A percentile compares a stretch with the other conserved stretches of the same genome.
phyloP scores from a whole-genome alignment of 2,797 vertebrate genomes.

The Melanogrammus aeglefinus region DNA sequence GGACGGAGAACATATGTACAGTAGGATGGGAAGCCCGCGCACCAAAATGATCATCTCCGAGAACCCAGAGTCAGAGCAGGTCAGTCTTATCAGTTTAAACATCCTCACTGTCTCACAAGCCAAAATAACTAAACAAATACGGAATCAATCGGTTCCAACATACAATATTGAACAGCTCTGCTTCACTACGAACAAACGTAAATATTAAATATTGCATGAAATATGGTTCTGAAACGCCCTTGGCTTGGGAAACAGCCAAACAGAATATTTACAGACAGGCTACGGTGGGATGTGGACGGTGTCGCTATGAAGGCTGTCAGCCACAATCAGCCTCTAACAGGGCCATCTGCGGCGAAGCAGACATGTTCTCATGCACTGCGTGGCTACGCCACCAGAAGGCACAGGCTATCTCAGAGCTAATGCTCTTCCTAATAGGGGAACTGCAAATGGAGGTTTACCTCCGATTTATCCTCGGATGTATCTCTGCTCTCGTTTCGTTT shows the following conservation, averaged over 20 bases:
- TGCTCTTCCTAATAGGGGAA: background rate
- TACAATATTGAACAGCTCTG: no score
- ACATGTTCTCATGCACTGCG: background rate
- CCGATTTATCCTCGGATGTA: background rate
- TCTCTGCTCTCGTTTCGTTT: no score
- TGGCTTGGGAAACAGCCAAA: no score
- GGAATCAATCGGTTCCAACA: background rate
- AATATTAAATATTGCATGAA: no score
- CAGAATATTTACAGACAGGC: no score
- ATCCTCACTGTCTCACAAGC: background rate
- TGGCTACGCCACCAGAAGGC: background rate
- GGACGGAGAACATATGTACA: constrained; percentile 57
- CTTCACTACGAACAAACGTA: no score
- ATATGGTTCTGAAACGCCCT: no score
- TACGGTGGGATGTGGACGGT: background rate
- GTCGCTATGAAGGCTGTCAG: background rate
- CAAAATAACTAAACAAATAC: background rate
- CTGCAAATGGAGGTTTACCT: background rate
- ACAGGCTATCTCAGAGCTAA: background rate
- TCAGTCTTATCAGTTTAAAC: constrained; percentile 9
- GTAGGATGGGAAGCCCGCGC: constrained; percentile 5
- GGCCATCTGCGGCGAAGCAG: background rate
- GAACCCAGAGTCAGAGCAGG: constrained; percentile 37
- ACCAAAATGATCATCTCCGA: constrained; percentile 42
- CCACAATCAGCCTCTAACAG: background rate